Conservation (phyloP, 1,140 invertebrate genomes). For the Dreissena polymorpha region DNA sequence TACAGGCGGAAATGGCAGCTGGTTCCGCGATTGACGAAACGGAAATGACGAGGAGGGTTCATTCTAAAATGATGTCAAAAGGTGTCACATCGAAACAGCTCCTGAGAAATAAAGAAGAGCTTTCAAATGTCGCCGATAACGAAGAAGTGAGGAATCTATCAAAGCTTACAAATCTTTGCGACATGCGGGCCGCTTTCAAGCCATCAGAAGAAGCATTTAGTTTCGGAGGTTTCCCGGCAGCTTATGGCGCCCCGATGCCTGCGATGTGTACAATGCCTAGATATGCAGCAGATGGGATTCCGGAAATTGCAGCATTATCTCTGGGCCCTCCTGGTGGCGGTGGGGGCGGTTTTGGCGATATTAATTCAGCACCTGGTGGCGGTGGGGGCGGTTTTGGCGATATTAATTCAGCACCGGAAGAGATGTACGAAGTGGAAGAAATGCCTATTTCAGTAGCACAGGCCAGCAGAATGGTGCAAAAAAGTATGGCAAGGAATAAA, state of each 20-base stretch:
- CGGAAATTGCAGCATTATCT: too few relatives aligned
- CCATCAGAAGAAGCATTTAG: background rate
- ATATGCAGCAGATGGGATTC: too few relatives aligned
- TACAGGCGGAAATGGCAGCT: slow-evolving; percentile 54
- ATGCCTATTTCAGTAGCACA: slow-evolving; percentile 28
- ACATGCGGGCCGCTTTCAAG: slow-evolving; percentile 37
- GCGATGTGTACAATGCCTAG: background rate
- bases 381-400: background rate
- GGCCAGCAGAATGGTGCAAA: slow-evolving; percentile 47
- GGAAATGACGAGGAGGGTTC: slow-evolving; percentile 55
- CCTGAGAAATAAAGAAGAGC: slow-evolving; percentile 46
- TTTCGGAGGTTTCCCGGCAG: background rate
- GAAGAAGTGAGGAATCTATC: slow-evolving; percentile 52
- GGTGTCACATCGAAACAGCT: slow-evolving; percentile 62
- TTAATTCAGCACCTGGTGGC: too few relatives aligned
- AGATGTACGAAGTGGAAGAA: slow-evolving; percentile 25
- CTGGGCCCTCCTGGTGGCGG: background rate
- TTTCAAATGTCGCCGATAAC: slow-evolving; percentile 36
- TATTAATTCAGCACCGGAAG: background rate
- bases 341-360: background rate
- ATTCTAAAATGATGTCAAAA: slow-evolving; percentile 52
- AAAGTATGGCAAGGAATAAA: slow-evolving; percentile 38
- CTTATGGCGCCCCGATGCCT: background rate
- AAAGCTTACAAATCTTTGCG: slow-evolving; percentile 44
- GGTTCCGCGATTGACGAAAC: slow-evolving; percentile 59